A percentile compares a stretch with the other conserved stretches of the same genome.
Conservation (phyloP, 2,888 invertebrate species). For the Pandemis heparana region DNA sequence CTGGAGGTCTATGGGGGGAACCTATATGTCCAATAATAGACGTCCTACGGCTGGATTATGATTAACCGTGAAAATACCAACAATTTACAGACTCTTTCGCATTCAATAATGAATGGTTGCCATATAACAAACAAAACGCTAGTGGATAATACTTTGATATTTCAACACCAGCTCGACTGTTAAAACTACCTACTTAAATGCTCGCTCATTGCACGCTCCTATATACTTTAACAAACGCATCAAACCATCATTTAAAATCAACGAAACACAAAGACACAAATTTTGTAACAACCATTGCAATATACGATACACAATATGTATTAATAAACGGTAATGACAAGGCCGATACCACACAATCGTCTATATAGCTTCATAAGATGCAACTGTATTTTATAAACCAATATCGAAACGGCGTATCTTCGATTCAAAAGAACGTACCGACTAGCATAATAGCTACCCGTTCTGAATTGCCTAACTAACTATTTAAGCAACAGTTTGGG, state of each 20-base stretch:
- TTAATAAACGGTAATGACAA: constrained; percentile 45
- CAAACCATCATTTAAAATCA: constrained; percentile 20
- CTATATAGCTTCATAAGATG: constrained; percentile 22
- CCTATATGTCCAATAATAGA: too few species aligned
- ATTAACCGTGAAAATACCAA: not conserved
- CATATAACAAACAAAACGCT: not conserved
- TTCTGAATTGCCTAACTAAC: constrained; percentile 76
- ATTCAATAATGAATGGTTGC: not conserved
- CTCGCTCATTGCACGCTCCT: constrained; percentile 10
- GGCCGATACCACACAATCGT: constrained; percentile 31
- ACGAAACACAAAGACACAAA: constrained; percentile 26
- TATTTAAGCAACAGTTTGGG: constrained; percentile 77
- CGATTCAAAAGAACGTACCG: constrained; percentile 27
- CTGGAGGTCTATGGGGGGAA: too few species aligned
- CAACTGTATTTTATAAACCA: constrained; percentile 42
- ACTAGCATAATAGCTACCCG: constrained; percentile 65
- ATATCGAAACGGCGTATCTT: constrained; percentile 35
- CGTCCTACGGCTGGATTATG: too few species aligned
- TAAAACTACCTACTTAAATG: constrained; percentile 24
- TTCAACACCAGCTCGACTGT: constrained; percentile 7
- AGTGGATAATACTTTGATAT: not conserved
- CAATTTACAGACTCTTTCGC: not conserved
- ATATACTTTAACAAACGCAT: constrained; percentile 9
- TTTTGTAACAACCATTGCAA: constrained; percentile 32
- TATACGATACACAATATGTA: constrained; percentile 36